Evolutionary conservation across 2,888 invertebrate genomes (phyloP).

Genomic region (Ennomos quercinarius): DNA sequence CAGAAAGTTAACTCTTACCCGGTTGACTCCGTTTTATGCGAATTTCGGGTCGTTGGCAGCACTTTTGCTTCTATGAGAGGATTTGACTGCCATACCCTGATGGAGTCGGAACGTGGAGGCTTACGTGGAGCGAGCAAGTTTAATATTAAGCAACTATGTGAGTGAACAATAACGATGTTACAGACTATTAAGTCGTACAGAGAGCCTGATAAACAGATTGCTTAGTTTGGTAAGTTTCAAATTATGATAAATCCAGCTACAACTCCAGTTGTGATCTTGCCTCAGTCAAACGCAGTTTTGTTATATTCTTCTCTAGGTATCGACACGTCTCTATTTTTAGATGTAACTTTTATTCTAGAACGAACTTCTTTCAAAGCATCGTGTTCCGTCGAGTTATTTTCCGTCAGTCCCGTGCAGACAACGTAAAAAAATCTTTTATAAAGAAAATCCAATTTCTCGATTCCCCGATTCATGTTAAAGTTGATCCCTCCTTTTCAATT

Average conservation of each 20-base stretch:
- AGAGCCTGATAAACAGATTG: slow-evolving; percentile 9
- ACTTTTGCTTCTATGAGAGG: slow-evolving; percentile 40
- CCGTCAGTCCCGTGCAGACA: slow-evolving; percentile 40
- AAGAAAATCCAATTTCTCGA: slow-evolving; percentile 53
- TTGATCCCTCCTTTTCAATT: slow-evolving; percentile 50
- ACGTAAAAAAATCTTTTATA: slow-evolving; percentile 44
- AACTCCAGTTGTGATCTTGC: too few relatives aligned
- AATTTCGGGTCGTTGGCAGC: slow-evolving; percentile 46
- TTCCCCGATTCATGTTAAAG: slow-evolving; percentile 47
- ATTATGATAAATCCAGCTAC: background rate
- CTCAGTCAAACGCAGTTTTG: too few relatives aligned
- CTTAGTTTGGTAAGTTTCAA: slow-evolving; percentile 1
- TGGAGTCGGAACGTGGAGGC: slow-evolving; percentile 17
- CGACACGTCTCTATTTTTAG: too few relatives aligned
- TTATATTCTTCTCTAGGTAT: too few relatives aligned
- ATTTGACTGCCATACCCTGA: slow-evolving; percentile 33
- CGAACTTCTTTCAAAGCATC: background rate
- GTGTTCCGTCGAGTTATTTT: slow-evolving; percentile 30
- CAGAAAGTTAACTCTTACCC: slow-evolving; percentile 46
- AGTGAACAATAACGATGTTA: slow-evolving; percentile 21
- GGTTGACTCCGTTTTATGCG: slow-evolving; percentile 43
- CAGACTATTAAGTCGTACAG: slow-evolving; percentile 22
- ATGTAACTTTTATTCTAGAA: slow-evolving; percentile 1
- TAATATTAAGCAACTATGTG: slow-evolving; percentile 21
- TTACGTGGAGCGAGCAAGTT: slow-evolving; percentile 17